A percentile compares a stretch with the other conserved stretches of the same genome.
Evolutionary conservation across 2,113 vertebrate genomes (phyloP).

Genomic region (Campylomormyrus tamandua): DNA sequence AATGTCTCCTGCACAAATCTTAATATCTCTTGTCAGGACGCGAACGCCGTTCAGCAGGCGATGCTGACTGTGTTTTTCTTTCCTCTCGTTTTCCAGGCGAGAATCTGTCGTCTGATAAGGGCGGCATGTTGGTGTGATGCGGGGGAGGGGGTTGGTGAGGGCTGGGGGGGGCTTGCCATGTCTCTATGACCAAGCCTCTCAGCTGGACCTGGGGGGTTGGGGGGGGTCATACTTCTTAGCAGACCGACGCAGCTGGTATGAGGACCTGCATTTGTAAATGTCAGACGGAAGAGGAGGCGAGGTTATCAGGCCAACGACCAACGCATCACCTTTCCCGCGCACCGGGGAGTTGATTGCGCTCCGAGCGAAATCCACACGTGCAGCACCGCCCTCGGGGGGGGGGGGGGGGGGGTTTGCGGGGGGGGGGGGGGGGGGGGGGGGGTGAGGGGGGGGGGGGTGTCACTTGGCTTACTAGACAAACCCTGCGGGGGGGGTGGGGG

Average conservation of each 20-base stretch:
- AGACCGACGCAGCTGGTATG: neutral
- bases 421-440: neutral
- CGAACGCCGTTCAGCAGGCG: neutral
- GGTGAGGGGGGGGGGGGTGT: no score
- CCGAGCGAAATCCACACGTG: neutral
- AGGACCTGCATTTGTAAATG: conserved; percentile 7
- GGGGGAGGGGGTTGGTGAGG: neutral
- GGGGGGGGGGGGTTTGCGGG: neutral
- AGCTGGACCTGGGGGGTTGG: neutral
- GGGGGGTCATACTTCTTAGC: neutral
- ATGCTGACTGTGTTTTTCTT: neutral
- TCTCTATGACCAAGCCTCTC: neutral
- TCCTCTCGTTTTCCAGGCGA: neutral
- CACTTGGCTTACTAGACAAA: no score
- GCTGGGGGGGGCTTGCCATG: neutral
- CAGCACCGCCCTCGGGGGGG: neutral
- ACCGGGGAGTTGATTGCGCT: neutral
- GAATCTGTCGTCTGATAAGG: neutral
- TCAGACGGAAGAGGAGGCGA: neutral
- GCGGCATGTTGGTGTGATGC: no score
- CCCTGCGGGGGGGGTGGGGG: no score
- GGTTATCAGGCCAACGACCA: neutral
- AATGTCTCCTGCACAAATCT: neutral
- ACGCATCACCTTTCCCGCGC: neutral
- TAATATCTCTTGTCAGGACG: neutral